phyloP scores from a whole-genome alignment of 2,888 invertebrate species.

The Rotaria socialis region DNA sequence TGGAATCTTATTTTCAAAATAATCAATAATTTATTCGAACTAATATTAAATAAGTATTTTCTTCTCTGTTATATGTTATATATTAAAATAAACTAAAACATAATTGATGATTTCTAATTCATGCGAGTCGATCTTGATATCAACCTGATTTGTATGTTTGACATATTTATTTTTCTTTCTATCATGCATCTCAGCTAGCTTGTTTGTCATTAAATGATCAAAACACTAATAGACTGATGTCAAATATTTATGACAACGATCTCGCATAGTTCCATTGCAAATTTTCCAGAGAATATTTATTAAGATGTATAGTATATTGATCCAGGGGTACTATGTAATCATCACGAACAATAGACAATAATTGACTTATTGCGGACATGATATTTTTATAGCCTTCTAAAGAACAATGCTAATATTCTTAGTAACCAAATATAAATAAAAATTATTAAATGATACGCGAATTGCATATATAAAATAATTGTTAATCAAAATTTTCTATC shows the following conservation, averaged over 20 bases:
- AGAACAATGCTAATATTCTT: neutral
- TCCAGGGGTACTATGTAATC: neutral
- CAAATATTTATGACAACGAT: neutral
- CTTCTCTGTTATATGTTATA: neutral
- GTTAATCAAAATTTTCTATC: too few relatives aligned
- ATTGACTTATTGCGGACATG: neutral
- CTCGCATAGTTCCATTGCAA: neutral
- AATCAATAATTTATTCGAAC: neutral
- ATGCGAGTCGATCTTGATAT: neutral
- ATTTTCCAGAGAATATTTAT: neutral
- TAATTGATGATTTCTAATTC: neutral
- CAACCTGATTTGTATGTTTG: neutral
- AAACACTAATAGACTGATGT: neutral
- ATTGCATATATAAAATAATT: neutral
- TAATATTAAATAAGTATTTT: neutral
- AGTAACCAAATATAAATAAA: neutral
- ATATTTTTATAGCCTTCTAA: too few relatives aligned
- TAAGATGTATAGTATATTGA: neutral
- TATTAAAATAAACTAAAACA: neutral
- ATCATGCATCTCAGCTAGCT: neutral
- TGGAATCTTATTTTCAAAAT: neutral
- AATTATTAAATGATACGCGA: neutral
- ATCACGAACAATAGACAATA: neutral
- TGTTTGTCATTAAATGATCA: neutral
- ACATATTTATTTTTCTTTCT: neutral